Evolutionary conservation across 2,888 invertebrate genomes (phyloP), one percentile per base, ranked within the genome.

Genomic region (Seira musarum): DNA sequence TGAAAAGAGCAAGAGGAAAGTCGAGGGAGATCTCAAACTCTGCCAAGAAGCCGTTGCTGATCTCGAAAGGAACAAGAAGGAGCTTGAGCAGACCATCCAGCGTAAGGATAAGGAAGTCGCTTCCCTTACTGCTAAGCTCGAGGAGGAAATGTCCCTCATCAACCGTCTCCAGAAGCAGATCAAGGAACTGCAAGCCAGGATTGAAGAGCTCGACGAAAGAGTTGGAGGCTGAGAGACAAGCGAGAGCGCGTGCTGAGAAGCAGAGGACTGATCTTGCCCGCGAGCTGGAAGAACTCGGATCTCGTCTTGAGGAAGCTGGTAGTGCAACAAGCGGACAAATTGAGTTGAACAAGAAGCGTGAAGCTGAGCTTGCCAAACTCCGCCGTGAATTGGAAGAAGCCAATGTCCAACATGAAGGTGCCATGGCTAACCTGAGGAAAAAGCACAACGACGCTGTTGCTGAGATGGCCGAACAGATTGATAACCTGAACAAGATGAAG

Each of bases 391-490:
- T 99, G 88, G 99, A 99, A 91, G 99, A 99, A 90, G 93, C 96
- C 90, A 97, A 97, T 92, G 96, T 99, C 90, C 98, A 98, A 91
- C 98, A 99, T 90, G 99, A 99, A 91, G 94, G 96, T 84, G 96
- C 97, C 87, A 93, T 98, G 89, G 95, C 97, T 89, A 95, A 95
- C 90, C 93, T 99, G 89, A 95, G 99, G 91, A 99, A 99, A 94
- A 99, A 99, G 94, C 98, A 99, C 93, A 98, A 99, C 90, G 99
- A 99, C 91, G 95, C 98, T 89, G 97, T 98, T 88, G 95, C 96
- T 88, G 99, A 99, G 92, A 97, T 99, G 96, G 96, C 98, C 88
- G 99, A 99, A 91, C 99, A 99, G 91, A 96, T 99, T 90, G 99
- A 99, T 92, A 97, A 98, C 90, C 94, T 99, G 90, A 98, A 95